Percentiles rank a stretch among this genome's conserved stretches.
Evolutionary conservation across 2,113 vertebrate species (phyloP).

Genomic region (Heterochromis multidens): DNA sequence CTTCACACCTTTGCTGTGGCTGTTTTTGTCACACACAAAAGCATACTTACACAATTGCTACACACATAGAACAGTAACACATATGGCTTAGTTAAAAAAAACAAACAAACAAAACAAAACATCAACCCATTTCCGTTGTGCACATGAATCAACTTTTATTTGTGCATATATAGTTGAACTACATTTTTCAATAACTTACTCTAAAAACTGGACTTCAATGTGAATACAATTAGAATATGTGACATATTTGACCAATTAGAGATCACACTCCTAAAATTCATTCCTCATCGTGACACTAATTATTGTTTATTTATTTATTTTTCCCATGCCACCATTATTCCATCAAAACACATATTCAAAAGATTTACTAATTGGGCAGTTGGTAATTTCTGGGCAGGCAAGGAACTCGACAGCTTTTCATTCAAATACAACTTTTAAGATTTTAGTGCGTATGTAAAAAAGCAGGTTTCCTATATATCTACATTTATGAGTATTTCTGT

Average conservation of each 20-base stretch:
- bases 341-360: not conserved
- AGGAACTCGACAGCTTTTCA: not conserved
- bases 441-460: not conserved
- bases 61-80: not conserved
- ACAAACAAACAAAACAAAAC: not conserved
- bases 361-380: not conserved
- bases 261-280: not conserved
- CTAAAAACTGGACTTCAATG: not conserved
- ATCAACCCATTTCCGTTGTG: not conserved
- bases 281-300: not conserved
- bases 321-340: not conserved
- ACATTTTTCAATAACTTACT: not conserved
- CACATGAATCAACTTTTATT: not conserved
- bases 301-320: not conserved
- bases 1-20: constrained; percentile 29
- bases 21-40: constrained; percentile 20
- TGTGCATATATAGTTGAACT: not conserved
- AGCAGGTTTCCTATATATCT: not conserved
- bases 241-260: not conserved
- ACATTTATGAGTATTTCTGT: not conserved
- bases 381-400: not conserved
- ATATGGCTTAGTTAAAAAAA: not conserved
- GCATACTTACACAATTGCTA: not conserved
- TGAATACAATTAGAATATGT: not conserved
- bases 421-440: not conserved